These are phyloP conservation scores for Ianthella basta DNA, from an alignment of 37 sponge, comb jelly and placozoan genomes.

Conservation along the genomic window DNA sequence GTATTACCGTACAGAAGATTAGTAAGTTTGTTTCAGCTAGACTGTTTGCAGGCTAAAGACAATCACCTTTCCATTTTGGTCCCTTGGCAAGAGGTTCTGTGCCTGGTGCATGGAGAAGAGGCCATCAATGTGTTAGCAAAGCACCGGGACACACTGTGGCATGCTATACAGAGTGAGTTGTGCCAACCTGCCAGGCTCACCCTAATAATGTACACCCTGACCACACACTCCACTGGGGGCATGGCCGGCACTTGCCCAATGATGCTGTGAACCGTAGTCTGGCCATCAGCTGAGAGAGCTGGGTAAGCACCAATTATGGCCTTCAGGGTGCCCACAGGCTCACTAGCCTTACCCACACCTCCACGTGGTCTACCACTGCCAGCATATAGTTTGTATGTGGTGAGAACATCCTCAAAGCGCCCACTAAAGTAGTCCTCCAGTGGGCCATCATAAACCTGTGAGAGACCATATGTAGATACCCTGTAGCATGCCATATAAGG, in stretches of 20 bases:
- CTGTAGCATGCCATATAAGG: background rate
- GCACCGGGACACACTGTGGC: no score
- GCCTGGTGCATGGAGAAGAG: slow-evolving; percentile 19
- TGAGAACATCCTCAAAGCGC: slow-evolving; percentile 80
- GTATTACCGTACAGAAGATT: no score
- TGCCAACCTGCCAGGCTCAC: slow-evolving; percentile 28
- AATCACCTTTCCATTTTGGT: slow-evolving; percentile 86
- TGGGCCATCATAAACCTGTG: slow-evolving; percentile 58
- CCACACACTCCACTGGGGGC: slow-evolving; percentile 69
- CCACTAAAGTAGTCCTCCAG: slow-evolving; percentile 75
- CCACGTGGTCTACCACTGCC: slow-evolving; percentile 89
- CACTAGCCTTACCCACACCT: slow-evolving; percentile 37
- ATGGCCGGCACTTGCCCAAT: slow-evolving; percentile 56
- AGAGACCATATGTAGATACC: background rate
- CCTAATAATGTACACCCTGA: slow-evolving; percentile 89
- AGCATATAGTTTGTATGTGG: slow-evolving; percentile 83
- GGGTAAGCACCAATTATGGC: slow-evolving; percentile 82
- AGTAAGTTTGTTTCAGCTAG: no score
- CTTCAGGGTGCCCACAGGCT: slow-evolving; percentile 81
- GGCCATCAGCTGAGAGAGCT: slow-evolving; percentile 81
- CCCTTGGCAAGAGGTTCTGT: slow-evolving; percentile 86
- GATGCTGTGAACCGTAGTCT: slow-evolving; percentile 57
- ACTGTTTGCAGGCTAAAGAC: no score
- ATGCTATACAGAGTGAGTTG: no score
- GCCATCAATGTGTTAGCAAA: no score